Evolutionary conservation across 2,797 vertebrate genomes (phyloP).

Genomic region (Enteromius unitaeniatus): DNA sequence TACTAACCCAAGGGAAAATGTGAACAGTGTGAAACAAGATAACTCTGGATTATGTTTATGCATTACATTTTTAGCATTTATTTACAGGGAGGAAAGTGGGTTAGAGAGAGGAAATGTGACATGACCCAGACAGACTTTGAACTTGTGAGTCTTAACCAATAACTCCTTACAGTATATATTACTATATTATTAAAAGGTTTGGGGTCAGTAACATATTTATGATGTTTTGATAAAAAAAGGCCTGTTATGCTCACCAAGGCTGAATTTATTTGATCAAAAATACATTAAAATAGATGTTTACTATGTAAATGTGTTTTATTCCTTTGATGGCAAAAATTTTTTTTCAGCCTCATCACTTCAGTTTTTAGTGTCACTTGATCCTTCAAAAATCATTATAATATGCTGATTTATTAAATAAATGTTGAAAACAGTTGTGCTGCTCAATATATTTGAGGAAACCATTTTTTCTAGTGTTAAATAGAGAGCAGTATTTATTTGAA

Average conservation of each 20-base stretch:
- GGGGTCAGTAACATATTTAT: background rate
- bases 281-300: background rate
- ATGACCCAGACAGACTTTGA: background rate
- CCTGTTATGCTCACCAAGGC: background rate
- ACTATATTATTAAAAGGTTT: background rate
- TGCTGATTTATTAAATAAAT: background rate
- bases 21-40: constrained; percentile 16
- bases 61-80: background rate
- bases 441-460: background rate
- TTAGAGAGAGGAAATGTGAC: background rate
- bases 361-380: background rate
- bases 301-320: background rate
- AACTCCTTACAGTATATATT: background rate
- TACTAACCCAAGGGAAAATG: constrained; percentile 12
- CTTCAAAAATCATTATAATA: background rate
- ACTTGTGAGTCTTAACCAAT: background rate
- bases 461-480: background rate
- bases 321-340: background rate
- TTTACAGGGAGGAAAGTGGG: constrained; percentile 6
- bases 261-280: background rate
- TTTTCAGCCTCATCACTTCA: background rate
- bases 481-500: background rate
- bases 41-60: constrained; percentile 19
- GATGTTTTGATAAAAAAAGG: background rate
- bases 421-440: background rate